Evolutionary conservation across 2,113 vertebrate genomes (phyloP), one percentile per base, ranked within the genome.

Genomic region (Pyxicephalus adspersus): DNA sequence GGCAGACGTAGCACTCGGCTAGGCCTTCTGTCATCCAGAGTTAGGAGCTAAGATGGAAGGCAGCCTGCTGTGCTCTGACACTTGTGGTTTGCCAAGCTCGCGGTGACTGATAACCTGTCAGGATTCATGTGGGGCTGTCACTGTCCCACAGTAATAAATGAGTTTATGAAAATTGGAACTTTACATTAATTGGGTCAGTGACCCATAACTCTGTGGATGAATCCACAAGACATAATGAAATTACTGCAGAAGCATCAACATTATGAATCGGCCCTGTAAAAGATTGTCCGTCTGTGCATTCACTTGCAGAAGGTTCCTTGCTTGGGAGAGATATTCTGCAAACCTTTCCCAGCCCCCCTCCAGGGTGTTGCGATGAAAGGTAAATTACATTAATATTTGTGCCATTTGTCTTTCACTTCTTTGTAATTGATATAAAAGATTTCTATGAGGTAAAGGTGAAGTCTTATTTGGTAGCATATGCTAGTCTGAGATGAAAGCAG

Each of bases 51-150:
- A n/a, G 74, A 83, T 23, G 63, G 77, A 1, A 76, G 79, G 75
- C 61, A 7, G 80, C 20, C 77, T 0, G 70, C 77, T 70, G 70
- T 8, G 74, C 26, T 45, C 77, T 76, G 75, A 74, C 55, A 45
- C 66, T 45, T 70, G 85, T 80, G 15, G 77, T 22, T 79, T 76
- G 74, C 82, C 81, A 20, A 55, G 54, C 77, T 72, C 51, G 26
- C 71, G 76, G 60, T 85, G 82, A 83, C 86, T 83, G 83, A 55
- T 61, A 78, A 65, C 83, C 84, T 82, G 80, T 66, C 80, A 82
- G 61, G 54, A 66, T 51, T 57, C 71, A 75, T 82, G 80, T 64
- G 45, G 51, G 23, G 61, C 70, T 57, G 51, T 75, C 80, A 66
- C 63, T 75, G 54, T 74, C 61, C 80, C 15, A 22, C 70, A 50